Evolutionary conservation across 2,888 invertebrate genomes (phyloP).

Genomic region (Stratiomys singularior): DNA sequence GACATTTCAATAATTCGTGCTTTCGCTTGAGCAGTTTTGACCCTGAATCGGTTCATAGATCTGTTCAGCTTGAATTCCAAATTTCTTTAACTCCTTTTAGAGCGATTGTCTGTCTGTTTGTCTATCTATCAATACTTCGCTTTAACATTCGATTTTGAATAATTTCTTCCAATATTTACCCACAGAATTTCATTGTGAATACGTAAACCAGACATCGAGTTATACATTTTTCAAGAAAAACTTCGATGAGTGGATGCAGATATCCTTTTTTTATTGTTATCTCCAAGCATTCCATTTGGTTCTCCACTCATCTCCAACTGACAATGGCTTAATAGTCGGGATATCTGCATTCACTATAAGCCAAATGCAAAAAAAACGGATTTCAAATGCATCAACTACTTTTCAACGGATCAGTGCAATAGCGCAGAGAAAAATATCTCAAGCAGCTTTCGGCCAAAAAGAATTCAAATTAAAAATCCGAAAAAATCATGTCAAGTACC

Average conservation of each 20-base stretch:
- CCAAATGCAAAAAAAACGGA: background rate
- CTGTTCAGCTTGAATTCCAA: no score
- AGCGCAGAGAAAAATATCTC: background rate
- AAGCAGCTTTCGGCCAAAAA: background rate
- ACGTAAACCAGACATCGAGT: no score
- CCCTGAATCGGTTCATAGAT: no score
- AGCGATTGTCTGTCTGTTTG: no score
- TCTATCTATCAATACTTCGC: no score
- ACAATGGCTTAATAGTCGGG: background rate
- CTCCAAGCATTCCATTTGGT: background rate
- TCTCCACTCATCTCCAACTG: background rate
- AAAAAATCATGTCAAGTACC: constrained; percentile 27
- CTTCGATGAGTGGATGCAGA: background rate
- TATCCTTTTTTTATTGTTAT: background rate
- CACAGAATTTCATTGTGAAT: no score
- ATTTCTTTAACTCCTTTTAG: no score
- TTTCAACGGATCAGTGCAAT: background rate
- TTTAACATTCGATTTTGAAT: no score
- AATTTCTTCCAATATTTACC: no score
- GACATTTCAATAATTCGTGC: no score
- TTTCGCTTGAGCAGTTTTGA: no score
- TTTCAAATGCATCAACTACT: background rate
- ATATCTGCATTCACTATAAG: background rate
- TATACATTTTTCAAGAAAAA: background rate
- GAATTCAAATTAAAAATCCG: background rate